These are phyloP conservation scores for Deroplatys truncata DNA, from an alignment of 2,888 invertebrate species.

Conservation along the genomic window DNA sequence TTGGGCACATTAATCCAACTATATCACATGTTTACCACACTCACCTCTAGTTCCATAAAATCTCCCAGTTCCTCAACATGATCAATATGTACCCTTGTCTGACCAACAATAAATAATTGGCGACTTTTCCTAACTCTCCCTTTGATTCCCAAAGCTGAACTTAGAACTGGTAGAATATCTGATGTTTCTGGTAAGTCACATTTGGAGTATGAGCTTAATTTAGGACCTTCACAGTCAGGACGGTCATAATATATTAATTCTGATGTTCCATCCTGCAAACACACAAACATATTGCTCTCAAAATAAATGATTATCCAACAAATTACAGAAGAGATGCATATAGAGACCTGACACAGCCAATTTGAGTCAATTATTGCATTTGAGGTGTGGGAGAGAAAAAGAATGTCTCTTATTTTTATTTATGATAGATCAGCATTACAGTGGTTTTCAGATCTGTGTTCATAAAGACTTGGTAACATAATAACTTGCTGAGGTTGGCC, in stretches of 20 bases:
- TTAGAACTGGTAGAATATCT: constrained; percentile 53
- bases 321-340: too few relatives aligned
- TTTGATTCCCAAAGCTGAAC: constrained; percentile 60
- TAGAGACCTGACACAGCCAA: too few relatives aligned
- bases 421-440: too few relatives aligned
- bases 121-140: constrained; percentile 76
- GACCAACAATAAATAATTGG: constrained; percentile 70
- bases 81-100: constrained; percentile 87
- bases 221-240: constrained; percentile 74
- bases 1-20: too few relatives aligned
- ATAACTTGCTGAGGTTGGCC: too few relatives aligned
- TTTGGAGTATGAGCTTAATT: constrained; percentile 67
- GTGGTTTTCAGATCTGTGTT: too few relatives aligned
- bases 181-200: constrained; percentile 51
- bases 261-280: constrained; percentile 50
- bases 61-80: constrained; percentile 71
- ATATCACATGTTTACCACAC: background rate
- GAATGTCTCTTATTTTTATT: too few relatives aligned
- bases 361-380: background rate
- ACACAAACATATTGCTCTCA: background rate
- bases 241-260: constrained; percentile 79
- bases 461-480: too few relatives aligned
- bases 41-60: constrained; percentile 82
- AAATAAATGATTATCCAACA: too few relatives aligned
- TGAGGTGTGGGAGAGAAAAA: background rate